These are phyloP conservation scores for Apoda limacodes DNA, from an alignment of 2,888 invertebrate species.

Conservation along the genomic window DNA sequence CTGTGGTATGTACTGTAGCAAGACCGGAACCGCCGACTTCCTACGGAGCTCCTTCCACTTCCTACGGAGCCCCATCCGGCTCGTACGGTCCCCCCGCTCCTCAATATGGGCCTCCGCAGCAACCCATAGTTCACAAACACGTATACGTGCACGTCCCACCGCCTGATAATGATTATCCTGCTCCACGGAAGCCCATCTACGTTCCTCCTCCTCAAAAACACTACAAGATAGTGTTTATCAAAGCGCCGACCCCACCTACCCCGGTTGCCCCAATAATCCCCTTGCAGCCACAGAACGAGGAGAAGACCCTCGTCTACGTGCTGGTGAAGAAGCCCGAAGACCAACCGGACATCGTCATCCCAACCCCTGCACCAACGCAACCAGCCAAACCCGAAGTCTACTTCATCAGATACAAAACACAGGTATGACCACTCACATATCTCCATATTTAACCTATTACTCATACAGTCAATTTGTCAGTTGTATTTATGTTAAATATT, in stretches of 20 bases:
- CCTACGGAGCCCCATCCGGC: slow-evolving; percentile 50
- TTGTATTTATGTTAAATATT: no score
- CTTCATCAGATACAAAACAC: slow-evolving; percentile 90
- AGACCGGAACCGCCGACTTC: slow-evolving; percentile 69
- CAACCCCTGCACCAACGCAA: slow-evolving; percentile 84
- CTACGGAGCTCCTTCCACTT: slow-evolving; percentile 70
- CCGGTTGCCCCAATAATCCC: slow-evolving; percentile 73
- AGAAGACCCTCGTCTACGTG: slow-evolving; percentile 90
- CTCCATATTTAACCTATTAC: neutral
- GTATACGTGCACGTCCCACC: slow-evolving; percentile 93
- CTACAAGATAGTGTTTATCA: slow-evolving; percentile 88
- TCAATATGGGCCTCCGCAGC: slow-evolving; percentile 79
- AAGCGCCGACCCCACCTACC: slow-evolving; percentile 75
- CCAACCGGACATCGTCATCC: slow-evolving; percentile 81
- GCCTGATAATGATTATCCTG: slow-evolving; percentile 83
- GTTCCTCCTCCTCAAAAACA: slow-evolving; percentile 79
- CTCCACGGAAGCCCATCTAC: slow-evolving; percentile 68
- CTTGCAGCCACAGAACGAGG: slow-evolving; percentile 85
- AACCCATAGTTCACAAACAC: slow-evolving; percentile 87
- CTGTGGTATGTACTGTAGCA: slow-evolving; percentile 51
- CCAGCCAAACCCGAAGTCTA: slow-evolving; percentile 91
- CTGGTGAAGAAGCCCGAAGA: slow-evolving; percentile 91
- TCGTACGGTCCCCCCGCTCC: slow-evolving; percentile 70
- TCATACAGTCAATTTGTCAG: no score
- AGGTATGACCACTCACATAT: slow-evolving; percentile 57